phyloP scores from a whole-genome alignment of 2,797 vertebrate genomes.

The Perodicticus potto region DNA sequence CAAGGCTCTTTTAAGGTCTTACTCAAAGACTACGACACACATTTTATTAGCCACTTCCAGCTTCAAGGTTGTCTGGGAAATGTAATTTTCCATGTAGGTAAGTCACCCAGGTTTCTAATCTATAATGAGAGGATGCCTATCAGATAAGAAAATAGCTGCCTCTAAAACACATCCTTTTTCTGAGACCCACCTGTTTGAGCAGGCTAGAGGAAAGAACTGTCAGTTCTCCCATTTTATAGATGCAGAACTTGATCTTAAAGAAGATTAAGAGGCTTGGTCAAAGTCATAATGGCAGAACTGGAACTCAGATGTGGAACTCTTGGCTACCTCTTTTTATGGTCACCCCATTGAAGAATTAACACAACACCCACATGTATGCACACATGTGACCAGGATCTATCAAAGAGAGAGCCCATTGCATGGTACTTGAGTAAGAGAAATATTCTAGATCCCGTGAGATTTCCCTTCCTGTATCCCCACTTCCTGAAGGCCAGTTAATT shows the following conservation, averaged over 20 bases:
- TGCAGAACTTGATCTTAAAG: not conserved
- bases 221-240: not conserved
- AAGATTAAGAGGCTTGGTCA: not conserved
- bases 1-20: not conserved
- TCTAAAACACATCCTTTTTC: not conserved
- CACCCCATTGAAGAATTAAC: not conserved
- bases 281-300: not conserved
- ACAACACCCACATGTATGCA: accelerated
- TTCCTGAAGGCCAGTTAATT: not conserved
- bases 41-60: not conserved
- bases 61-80: not conserved
- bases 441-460: not conserved
- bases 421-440: not conserved
- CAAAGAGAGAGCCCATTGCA: not conserved
- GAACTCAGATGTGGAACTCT: not conserved
- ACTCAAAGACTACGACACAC: not conserved
- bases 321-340: not conserved
- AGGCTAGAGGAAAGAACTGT: not conserved
- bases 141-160: not conserved
- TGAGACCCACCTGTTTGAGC: not conserved
- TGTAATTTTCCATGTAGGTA: not conserved
- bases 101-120: not conserved
- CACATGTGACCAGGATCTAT: not conserved
- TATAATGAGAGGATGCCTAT: not conserved
- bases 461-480: too few species aligned